A percentile compares a stretch with the other conserved stretches of the same genome.
phyloP scores from a whole-genome alignment of 2,113 vertebrate genomes.

The Pygathrix nemaeus region DNA sequence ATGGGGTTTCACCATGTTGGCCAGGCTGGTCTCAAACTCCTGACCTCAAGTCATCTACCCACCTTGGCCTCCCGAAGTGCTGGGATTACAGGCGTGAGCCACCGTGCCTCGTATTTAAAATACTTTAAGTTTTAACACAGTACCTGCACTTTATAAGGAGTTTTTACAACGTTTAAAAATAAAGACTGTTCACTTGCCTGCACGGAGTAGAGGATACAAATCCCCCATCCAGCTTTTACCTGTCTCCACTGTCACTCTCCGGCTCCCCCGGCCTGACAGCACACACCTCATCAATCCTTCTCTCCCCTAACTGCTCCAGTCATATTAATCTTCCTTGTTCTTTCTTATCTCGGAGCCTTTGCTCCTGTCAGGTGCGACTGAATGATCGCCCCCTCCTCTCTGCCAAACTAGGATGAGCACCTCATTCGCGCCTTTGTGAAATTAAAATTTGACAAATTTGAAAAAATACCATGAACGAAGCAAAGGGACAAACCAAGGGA shows the following conservation, averaged over 20 bases:
- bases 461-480: background rate
- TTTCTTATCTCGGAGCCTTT: conserved; percentile 53
- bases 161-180: background rate
- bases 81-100: too few species aligned
- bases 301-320: conserved; percentile 69
- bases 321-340: conserved; percentile 78
- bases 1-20: too few species aligned
- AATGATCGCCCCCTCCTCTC: conserved; percentile 4
- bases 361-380: conserved; percentile 58
- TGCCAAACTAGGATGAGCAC: background rate
- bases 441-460: conserved; percentile 34
- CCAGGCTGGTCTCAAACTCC: too few species aligned
- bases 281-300: conserved; percentile 66
- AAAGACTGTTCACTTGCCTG: background rate
- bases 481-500: conserved; percentile 45
- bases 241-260: background rate
- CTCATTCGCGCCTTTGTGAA: conserved; percentile 54
- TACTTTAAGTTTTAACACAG: background rate
- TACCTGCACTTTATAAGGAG: background rate
- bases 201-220: background rate
- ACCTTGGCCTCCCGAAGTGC: too few species aligned
- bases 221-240: background rate
- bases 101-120: background rate
- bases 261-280: conserved; percentile 35
- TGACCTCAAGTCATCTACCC: too few species aligned